Evolutionary conservation across 2,888 invertebrate species (phyloP).

Genomic region (Sturmia bella): DNA sequence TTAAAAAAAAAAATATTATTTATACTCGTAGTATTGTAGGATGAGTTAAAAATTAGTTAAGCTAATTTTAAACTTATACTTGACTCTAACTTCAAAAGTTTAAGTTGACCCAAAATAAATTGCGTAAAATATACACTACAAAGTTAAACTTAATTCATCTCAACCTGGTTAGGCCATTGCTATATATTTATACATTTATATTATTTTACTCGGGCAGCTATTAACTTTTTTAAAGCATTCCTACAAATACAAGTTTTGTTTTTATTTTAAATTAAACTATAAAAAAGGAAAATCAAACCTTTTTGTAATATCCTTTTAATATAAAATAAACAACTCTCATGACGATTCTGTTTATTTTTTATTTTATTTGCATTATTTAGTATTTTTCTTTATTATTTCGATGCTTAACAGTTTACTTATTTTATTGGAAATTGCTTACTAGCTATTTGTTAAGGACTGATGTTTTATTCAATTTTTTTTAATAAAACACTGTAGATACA

Average conservation of each 20-base stretch:
- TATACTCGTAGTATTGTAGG: no score
- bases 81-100: no score
- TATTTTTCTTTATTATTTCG: constrained; percentile 18
- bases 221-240: constrained; percentile 55
- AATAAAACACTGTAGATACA: constrained; percentile 73
- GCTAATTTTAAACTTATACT: no score
- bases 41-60: no score
- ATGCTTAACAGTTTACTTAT: constrained; percentile 19
- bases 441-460: constrained; percentile 6
- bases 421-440: neutral
- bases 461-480: constrained; percentile 12
- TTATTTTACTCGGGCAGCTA: neutral
- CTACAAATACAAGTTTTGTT: constrained; percentile 16
- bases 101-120: no score
- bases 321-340: constrained; percentile 30
- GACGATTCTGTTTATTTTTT: constrained; percentile 36
- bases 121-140: no score
- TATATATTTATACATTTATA: no score
- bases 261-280: constrained; percentile 38
- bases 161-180: no score
- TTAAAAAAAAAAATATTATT: no score
- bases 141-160: no score
- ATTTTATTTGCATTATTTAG: neutral
- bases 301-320: constrained; percentile 26
- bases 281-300: neutral